Evolutionary conservation across 2,888 invertebrate genomes (phyloP), one percentile per base, ranked within the genome.

Genomic region (Dysmachus trigonus): DNA sequence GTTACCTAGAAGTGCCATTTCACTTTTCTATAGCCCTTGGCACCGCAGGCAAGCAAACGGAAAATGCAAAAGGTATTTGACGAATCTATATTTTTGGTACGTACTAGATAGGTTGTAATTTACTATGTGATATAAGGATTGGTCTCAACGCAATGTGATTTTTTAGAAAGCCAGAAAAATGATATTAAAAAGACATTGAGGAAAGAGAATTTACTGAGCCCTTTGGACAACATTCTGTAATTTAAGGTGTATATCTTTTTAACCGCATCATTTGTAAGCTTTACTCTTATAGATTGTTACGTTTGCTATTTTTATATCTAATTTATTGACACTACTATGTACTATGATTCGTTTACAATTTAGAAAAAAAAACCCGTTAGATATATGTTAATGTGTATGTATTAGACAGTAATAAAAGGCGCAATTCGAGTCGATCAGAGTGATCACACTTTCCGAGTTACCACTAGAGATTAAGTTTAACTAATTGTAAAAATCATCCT

Each of bases 81-180:
- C 53, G 18, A 81, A 81, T 81, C 81, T 81, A 53, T 79, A 79
- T 81, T 53, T 81, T 53, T 81, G 53, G 53, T 79, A 79, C 79
- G 27, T 51, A 79, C n/a, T 81, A 81, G 53, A 81, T 81, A 81
- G 62, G 81, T 53, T 81, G 53, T 81, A 81, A 81, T 62, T 62
- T 62, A 47, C 51, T 33, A 81, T 81, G 81, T 81, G 81, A 81
- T 81, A 81, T 81, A 53, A 53, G 81, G 62, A 81, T 81, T 81
- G 81, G 81, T 81, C 81, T 81, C 81, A 81, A 31, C 47, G 79
- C 30, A 51, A 79, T 79, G 79, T 79, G 47, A 47, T 53, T 27
- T 53, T 31, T 30, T 27, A 81, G 33, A 81, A 81, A 81, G 53
- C n/a, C 38, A 73, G 33, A 73, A 73, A n/a, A 73, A 73, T 33